Evolutionary conservation across 1,140 invertebrate genomes (phyloP).

Genomic region (Hirudo medicinalis): DNA sequence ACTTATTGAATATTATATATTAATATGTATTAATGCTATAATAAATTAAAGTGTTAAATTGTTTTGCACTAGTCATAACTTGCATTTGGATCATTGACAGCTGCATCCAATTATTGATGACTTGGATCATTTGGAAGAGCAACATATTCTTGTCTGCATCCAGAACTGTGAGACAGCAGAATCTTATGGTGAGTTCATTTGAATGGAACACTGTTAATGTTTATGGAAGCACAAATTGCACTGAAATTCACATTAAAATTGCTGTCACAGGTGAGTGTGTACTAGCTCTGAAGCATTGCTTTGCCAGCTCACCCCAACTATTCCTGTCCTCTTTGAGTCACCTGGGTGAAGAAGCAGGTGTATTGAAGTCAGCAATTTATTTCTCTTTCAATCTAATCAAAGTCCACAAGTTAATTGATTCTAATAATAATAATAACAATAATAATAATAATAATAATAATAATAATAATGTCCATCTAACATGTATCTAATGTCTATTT

Average conservation of each 20-base stretch:
- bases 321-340: slow-evolving; percentile 34
- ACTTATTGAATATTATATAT: neutral
- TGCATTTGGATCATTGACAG: slow-evolving; percentile 23
- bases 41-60: neutral
- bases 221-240: neutral
- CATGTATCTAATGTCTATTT: too few relatives aligned
- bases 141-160: slow-evolving; percentile 38
- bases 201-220: neutral
- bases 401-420: too few relatives aligned
- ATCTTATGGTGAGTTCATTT: slow-evolving; percentile 33
- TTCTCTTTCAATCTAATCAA: too few relatives aligned
- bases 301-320: slow-evolving; percentile 28
- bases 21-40: neutral
- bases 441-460: too few relatives aligned
- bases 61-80: neutral
- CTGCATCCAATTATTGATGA: slow-evolving; percentile 36
- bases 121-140: slow-evolving; percentile 35
- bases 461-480: too few relatives aligned
- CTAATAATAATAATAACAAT: too few relatives aligned
- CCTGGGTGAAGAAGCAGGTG: slow-evolving; percentile 36
- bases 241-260: neutral
- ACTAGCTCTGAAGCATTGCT: slow-evolving; percentile 32
- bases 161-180: slow-evolving; percentile 33
- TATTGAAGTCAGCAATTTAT: slow-evolving; percentile 28
- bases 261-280: slow-evolving; percentile 35